Conservation (phyloP, 1,140 invertebrate species). For the Helicoverpa zea region DNA sequence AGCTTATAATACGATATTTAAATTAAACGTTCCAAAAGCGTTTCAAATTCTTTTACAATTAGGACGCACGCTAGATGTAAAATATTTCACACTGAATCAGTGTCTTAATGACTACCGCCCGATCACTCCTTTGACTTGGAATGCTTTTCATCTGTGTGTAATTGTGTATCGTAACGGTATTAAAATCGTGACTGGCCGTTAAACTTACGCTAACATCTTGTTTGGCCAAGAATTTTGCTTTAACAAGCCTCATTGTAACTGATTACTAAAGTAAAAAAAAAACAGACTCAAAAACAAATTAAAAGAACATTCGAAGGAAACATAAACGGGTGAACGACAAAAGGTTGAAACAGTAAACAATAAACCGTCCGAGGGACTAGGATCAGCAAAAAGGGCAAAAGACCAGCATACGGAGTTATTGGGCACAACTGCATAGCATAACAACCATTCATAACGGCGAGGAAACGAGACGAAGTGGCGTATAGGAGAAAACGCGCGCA, state of each 20-base stretch:
- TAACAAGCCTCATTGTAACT: constrained; percentile 33
- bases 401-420: constrained; percentile 58
- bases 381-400: constrained; percentile 62
- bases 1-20: not conserved
- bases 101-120: constrained; percentile 16
- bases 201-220: constrained; percentile 48
- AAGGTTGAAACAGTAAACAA: constrained; percentile 58
- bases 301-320: constrained; percentile 11
- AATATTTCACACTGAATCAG: constrained; percentile 1
- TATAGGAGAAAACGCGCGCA: constrained; percentile 68
- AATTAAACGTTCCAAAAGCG: not conserved
- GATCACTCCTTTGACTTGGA: constrained; percentile 34
- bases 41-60: constrained; percentile 3
- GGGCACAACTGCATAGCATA: constrained; percentile 72
- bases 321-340: constrained; percentile 36
- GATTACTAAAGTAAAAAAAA: constrained; percentile 20
- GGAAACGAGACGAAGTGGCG: constrained; percentile 70
- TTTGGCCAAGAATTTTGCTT: constrained; percentile 32
- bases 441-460: constrained; percentile 78
- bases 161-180: constrained; percentile 65
- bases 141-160: constrained; percentile 53
- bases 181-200: constrained; percentile 65
- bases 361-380: constrained; percentile 46
- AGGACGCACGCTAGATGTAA: constrained; percentile 2
- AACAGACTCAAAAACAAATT: constrained; percentile 33